phyloP scores from a whole-genome alignment of 2,797 vertebrate genomes.

The Nannoperca obscura region DNA sequence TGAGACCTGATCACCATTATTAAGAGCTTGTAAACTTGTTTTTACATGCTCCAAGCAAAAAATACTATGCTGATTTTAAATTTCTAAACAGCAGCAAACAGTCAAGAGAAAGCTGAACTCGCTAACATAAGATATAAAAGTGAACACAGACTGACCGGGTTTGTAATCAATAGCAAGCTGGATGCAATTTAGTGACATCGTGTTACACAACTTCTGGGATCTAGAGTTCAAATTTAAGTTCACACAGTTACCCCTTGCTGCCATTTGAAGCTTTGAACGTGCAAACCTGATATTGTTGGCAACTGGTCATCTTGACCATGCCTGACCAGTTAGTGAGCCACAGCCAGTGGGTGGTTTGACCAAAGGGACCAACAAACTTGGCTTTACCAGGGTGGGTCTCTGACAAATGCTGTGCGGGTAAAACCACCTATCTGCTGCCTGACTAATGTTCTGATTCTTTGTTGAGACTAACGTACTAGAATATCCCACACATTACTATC shows the following conservation, averaged over 20 bases:
- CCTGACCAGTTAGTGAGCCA: slow-evolving; percentile 29
- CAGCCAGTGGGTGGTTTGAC: slow-evolving; percentile 53
- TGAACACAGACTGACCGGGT: slow-evolving; percentile 9
- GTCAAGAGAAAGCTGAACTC: background rate
- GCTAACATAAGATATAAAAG: background rate
- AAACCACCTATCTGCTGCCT: slow-evolving; percentile 63
- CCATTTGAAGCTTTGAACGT: slow-evolving; percentile 24
- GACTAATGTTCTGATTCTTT: slow-evolving; percentile 59
- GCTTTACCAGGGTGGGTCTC: slow-evolving; percentile 58
- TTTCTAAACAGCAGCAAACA: background rate
- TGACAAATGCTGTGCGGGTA: slow-evolving; percentile 47
- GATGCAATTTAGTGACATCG: slow-evolving; percentile 45
- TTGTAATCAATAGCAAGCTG: slow-evolving; percentile 36
- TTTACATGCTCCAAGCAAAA: background rate
- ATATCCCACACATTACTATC: slow-evolving; percentile 54
- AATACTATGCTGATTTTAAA: background rate
- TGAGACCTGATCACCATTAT: background rate
- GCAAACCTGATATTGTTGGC: slow-evolving; percentile 48
- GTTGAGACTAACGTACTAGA: slow-evolving; percentile 51
- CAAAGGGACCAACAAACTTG: slow-evolving; percentile 58
- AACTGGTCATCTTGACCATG: slow-evolving; percentile 33
- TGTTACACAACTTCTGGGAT: slow-evolving; percentile 38
- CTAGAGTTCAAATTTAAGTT: slow-evolving; percentile 34
- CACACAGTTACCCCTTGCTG: slow-evolving; percentile 25
- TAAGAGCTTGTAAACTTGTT: background rate